These are phyloP conservation scores for Megalonaias nervosa DNA, from an alignment of 1,140 invertebrate genomes.

Conservation along the genomic window DNA sequence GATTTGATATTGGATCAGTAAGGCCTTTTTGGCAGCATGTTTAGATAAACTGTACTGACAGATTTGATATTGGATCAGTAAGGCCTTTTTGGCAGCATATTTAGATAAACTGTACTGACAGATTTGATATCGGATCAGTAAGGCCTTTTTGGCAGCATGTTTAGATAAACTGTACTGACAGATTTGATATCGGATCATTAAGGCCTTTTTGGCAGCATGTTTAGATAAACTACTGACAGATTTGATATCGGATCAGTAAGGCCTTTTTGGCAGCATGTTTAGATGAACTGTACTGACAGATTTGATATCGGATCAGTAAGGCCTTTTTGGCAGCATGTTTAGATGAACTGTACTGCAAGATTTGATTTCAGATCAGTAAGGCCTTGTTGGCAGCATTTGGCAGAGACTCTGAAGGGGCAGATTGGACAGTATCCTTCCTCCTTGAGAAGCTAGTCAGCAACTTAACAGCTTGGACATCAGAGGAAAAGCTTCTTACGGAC, in stretches of 20 bases:
- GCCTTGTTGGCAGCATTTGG: conserved; percentile 78
- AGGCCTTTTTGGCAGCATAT: conserved; percentile 61
- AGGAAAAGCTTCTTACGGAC: conserved; percentile 76
- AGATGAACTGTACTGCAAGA: background rate
- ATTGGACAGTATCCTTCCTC: conserved; percentile 78
- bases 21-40: background rate
- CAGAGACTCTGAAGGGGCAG: conserved; percentile 75
- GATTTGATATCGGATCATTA: background rate
- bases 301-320: conserved; percentile 71
- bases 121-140: background rate
- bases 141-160: too few species aligned
- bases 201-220: conserved; percentile 49
- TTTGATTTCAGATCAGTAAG: conserved; percentile 71
- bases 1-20: background rate
- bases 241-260: background rate
- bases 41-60: background rate
- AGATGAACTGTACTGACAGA: background rate
- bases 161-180: background rate
- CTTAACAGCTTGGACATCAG: conserved; percentile 76
- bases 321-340: conserved; percentile 57
- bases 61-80: conserved; percentile 70
- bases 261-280: conserved; percentile 2
- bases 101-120: too few species aligned
- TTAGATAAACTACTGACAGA: background rate
- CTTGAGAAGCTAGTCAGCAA: conserved; percentile 78